These are phyloP conservation scores for Bos javanicus DNA, from an alignment of 2,113 vertebrate genomes.

Conservation along the genomic window DNA sequence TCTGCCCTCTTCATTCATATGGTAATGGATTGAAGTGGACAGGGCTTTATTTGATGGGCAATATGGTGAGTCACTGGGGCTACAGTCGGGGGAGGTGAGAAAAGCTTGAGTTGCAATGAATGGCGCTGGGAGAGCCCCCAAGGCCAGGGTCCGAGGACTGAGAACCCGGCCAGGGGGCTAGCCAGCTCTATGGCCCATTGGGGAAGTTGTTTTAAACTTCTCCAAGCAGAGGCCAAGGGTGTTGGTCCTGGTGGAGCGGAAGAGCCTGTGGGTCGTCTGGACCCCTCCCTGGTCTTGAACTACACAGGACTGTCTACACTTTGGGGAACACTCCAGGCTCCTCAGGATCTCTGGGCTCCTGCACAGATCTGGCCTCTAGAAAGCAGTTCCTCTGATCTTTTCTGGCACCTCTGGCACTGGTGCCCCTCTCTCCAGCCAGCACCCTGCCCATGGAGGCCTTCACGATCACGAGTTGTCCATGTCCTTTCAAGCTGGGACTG, in stretches of 20 bases:
- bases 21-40: background rate
- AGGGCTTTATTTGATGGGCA: background rate
- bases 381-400: background rate
- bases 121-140: background rate
- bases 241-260: background rate
- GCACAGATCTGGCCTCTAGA: background rate
- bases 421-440: no score
- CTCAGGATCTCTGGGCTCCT: background rate
- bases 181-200: background rate
- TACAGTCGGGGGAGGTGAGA: background rate
- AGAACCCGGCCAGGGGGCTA: background rate
- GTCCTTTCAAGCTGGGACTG: background rate
- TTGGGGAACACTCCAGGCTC: background rate
- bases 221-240: background rate
- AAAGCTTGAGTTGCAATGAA: background rate
- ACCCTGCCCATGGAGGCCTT: rapidly evolving
- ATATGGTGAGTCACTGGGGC: background rate
- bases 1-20: background rate
- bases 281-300: background rate
- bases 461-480: rapidly evolving
- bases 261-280: background rate
- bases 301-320: background rate
- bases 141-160: background rate
- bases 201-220: background rate
- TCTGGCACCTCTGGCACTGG: background rate